Conservation (phyloP, 1,140 invertebrate species). For the Saccostrea cuccullata region DNA sequence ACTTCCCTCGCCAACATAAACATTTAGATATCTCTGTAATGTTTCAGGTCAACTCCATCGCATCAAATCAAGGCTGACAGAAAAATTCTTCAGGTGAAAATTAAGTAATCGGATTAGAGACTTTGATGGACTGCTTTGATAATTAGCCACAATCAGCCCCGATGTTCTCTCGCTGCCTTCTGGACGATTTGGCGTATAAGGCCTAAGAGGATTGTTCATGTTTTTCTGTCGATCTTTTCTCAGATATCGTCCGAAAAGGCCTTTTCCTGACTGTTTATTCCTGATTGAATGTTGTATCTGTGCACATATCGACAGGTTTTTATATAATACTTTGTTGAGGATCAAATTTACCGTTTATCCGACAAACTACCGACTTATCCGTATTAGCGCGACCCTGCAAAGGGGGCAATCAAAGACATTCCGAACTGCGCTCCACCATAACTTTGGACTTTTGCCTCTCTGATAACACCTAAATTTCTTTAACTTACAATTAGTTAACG, state of each 20-base stretch:
- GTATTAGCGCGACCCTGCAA: constrained; percentile 10
- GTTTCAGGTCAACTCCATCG: constrained; percentile 39
- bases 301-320: constrained; percentile 30
- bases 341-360: constrained; percentile 29
- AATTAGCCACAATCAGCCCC: constrained; percentile 21
- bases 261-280: constrained; percentile 35
- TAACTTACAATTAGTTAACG: too few species aligned
- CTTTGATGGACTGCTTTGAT: constrained; percentile 25
- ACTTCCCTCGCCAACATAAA: constrained; percentile 42
- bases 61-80: constrained; percentile 36
- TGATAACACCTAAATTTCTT: background rate
- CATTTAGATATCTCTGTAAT: constrained; percentile 48
- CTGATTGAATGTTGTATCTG: constrained; percentile 21
- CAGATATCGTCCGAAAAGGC: background rate
- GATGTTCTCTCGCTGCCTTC: background rate
- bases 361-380: constrained; percentile 37
- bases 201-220: constrained; percentile 39
- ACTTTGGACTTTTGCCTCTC: constrained; percentile 1
- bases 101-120: constrained; percentile 37
- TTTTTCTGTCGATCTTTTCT: background rate
- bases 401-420: constrained; percentile 19
- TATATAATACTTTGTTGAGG: constrained; percentile 39
- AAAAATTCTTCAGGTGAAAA: constrained; percentile 40
- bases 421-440: background rate
- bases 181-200: constrained; percentile 43